Evolutionary conservation across 2,888 invertebrate species (phyloP).

Genomic region (Euspilapteryx auroguttella): DNA sequence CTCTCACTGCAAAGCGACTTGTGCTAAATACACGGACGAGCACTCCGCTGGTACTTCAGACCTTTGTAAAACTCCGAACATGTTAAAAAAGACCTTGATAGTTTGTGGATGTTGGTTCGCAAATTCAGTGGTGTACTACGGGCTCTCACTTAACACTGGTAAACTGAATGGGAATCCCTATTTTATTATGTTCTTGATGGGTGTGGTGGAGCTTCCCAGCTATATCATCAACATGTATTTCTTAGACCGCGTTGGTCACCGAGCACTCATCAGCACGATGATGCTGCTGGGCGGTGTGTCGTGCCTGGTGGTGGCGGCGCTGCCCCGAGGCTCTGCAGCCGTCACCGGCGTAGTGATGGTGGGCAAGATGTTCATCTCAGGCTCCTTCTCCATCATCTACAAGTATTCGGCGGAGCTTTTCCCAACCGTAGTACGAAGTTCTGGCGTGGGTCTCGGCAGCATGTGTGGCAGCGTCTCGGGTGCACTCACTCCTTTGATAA

Average conservation of each 20-base stretch:
- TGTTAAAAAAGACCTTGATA: conserved; percentile 77
- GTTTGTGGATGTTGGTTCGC: conserved; percentile 86
- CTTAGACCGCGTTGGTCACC: conserved; percentile 76
- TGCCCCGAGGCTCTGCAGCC: conserved; percentile 65
- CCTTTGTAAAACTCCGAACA: conserved; percentile 76
- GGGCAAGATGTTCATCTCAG: conserved; percentile 82
- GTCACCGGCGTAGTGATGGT: conserved; percentile 71
- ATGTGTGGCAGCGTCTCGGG: conserved; percentile 86
- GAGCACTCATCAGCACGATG: conserved; percentile 74
- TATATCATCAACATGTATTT: conserved; percentile 73
- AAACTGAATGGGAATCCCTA: conserved; percentile 80
- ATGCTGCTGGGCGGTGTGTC: conserved; percentile 80
- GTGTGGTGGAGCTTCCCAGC: conserved; percentile 79
- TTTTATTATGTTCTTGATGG: conserved; percentile 76
- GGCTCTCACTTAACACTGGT: conserved; percentile 78
- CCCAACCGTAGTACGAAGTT: conserved; percentile 83
- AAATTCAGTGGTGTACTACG: conserved; percentile 84
- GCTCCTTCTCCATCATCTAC: conserved; percentile 83
- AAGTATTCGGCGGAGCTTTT: conserved; percentile 87
- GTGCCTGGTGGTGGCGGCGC: conserved; percentile 72
- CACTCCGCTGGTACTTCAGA: conserved; percentile 67
- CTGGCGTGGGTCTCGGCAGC: conserved; percentile 80
- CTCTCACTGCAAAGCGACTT: conserved; percentile 61
- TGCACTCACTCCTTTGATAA: conserved; percentile 77
- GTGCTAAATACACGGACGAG: conserved; percentile 42